A percentile compares a stretch with the other conserved stretches of the same genome.
Evolutionary conservation across 2,888 invertebrate genomes (phyloP).

Genomic region (Chorisops tibialis): DNA sequence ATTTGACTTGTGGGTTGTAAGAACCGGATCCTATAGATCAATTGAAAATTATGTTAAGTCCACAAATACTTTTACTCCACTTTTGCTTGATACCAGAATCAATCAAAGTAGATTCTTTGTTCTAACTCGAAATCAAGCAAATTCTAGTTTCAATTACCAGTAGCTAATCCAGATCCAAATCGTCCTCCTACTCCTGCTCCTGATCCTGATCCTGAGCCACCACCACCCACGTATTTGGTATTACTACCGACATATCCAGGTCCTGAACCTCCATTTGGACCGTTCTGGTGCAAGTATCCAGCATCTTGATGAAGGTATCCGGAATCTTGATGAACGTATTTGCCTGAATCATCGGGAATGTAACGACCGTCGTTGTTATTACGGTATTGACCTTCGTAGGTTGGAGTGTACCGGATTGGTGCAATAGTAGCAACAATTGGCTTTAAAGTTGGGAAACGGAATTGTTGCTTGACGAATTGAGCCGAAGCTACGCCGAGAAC

Average conservation of each 20-base stretch:
- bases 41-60: no score
- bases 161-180: conserved; percentile 35
- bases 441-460: conserved; percentile 6
- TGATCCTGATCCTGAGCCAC: conserved; percentile 36
- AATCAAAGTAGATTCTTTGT: no score
- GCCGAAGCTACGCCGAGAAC: conserved; percentile 26
- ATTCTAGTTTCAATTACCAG: background rate
- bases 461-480: conserved; percentile 22
- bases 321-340: conserved; percentile 54
- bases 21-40: background rate
- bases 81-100: no score
- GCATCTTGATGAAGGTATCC: no score
- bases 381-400: conserved; percentile 21
- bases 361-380: conserved; percentile 57
- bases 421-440: background rate
- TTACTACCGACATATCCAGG: conserved; percentile 31
- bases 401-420: background rate
- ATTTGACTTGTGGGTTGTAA: conserved; percentile 23
- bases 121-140: no score
- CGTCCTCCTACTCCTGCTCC: conserved; percentile 38
- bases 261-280: conserved; percentile 4
- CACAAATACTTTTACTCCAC: no score
- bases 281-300: conserved; percentile 44
- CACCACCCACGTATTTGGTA: conserved; percentile 23
- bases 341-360: conserved; percentile 56